Evolutionary conservation across 2,797 vertebrate genomes (phyloP), one percentile per base, ranked within the genome.

Genomic region (Crypturellus tataupa): DNA sequence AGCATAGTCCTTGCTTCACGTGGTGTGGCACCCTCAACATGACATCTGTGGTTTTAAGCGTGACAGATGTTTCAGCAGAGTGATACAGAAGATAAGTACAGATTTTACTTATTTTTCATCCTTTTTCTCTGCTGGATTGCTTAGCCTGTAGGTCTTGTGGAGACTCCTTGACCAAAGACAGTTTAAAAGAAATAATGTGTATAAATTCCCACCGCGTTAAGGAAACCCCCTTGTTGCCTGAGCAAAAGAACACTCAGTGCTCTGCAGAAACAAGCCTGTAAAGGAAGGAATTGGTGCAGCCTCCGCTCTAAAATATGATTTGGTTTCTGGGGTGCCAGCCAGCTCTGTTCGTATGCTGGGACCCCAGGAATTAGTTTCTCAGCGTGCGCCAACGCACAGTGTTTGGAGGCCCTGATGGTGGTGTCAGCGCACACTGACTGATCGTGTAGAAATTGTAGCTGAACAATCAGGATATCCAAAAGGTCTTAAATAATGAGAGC

Each of bases 281-380:
- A 95, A 72, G 55, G 40, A 58, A 56, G 56, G 31, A 79, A 31
- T 84, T 56, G 67, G 60, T 93, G 80, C 64, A 80, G 1, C 19
- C 8, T 31, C 40, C 80, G 14, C 37, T 55, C 35, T 56, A 19
- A 95, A 85, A 73, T 67, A 59, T 31, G 44, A 24, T 27, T 80
- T 69, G 21, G 12, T 78, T 84, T 76, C 42, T 64, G 13, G n/a
- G 25, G 53, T 93, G 76, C 80, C 82, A 80, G 31, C 16, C 67
- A 56, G 77, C 84, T 89, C 85, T 87, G 9, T 73, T 91, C 35
- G 7, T 73, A 46, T 89, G 59, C 46, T 79, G 72, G 33, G 87
- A 89, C 77, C 73, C 75, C 79, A 90, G 72, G 87, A 87, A 89
- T 72, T 40, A 56, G 56, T 92, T 87, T 92, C 85, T 72, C 80